Evolutionary conservation across 1,140 invertebrate species (phyloP), one percentile per base, ranked within the genome.

Genomic region (Platorchestia sp.): DNA sequence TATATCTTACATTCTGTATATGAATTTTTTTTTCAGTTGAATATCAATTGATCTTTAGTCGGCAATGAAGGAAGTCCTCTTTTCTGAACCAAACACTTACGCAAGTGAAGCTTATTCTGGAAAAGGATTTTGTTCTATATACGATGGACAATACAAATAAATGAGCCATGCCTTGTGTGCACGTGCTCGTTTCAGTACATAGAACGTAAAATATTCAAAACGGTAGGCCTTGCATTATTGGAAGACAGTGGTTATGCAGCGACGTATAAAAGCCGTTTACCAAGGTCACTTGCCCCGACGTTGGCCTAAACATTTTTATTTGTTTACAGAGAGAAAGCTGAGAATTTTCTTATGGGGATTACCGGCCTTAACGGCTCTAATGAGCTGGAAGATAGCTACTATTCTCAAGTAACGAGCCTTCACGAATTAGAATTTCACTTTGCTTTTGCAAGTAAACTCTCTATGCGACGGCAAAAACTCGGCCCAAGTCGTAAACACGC

Each of bases 381-480:
- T 75, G 59, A 75, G 14, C 59, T 75, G 59, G 59, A 36, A 75
- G 59, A 75, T 75, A 10, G 59, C 59, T 75, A 36, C 59, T 75
- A 75, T 75, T 75, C 59, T 75, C 59, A 75, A 75, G 59, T 75
- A 75, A 75, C 59, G 59, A 75, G 59, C 27, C 36, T 75, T 75
- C 27, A 10, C 59, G 27, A 75, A 75, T 75, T 75, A 75, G 59
- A 75, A 75, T 75, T 75, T 75, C 59, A 75, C 59, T 75, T 75
- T 75, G 59, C 59, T 75, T 75, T 75, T 75, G 59, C 59, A 75
- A 75, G 59, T 75, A 75, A 75, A 75, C 59, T 75, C 27, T 75
- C 59, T 75, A 75, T 75, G 14, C 36, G 59, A 75, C 27, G 59
- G 59, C 59, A 22, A 75, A 75, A 75, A 75, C 59, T 75, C 59